Conservation (phyloP, 2,797 vertebrate species). For the Lepidocolaptes lacrymiger region DNA sequence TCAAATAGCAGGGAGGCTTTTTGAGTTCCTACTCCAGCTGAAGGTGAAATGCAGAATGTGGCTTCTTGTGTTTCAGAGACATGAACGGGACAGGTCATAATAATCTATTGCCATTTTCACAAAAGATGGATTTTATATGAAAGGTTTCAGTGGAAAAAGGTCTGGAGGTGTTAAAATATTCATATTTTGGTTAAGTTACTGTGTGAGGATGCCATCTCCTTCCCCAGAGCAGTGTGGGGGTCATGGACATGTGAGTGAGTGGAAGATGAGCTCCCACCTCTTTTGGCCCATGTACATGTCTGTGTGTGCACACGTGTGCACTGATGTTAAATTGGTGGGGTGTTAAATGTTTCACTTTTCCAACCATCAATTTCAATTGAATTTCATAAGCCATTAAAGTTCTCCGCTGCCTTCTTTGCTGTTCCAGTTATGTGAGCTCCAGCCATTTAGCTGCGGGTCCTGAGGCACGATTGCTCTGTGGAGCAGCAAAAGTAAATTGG, state of each 20-base stretch:
- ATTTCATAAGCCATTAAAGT: conserved; percentile 62
- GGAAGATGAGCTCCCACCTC: background rate
- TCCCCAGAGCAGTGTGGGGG: background rate
- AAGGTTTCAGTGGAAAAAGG: background rate
- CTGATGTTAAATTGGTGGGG: background rate
- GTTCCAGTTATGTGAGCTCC: conserved; percentile 40
- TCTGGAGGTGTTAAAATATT: background rate
- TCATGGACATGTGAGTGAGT: rapidly evolving
- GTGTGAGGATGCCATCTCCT: background rate
- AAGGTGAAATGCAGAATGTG: background rate
- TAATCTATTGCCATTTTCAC: background rate
- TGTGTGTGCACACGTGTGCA: background rate
- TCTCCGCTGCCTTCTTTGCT: conserved; percentile 40
- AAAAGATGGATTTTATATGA: background rate
- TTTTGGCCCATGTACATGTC: background rate
- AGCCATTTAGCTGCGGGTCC: conserved; percentile 54
- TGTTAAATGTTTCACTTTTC: conserved; percentile 51
- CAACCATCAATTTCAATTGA: conserved; percentile 57
- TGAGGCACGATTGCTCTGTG: conserved; percentile 49
- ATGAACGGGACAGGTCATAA: background rate
- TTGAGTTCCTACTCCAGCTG: background rate
- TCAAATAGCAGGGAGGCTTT: background rate
- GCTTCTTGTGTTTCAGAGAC: background rate
- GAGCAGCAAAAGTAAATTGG: conserved; percentile 60
- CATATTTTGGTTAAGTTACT: background rate